These are phyloP conservation scores for Musca domestica DNA, from an alignment of 1,140 invertebrate genomes.

Conservation along the genomic window DNA sequence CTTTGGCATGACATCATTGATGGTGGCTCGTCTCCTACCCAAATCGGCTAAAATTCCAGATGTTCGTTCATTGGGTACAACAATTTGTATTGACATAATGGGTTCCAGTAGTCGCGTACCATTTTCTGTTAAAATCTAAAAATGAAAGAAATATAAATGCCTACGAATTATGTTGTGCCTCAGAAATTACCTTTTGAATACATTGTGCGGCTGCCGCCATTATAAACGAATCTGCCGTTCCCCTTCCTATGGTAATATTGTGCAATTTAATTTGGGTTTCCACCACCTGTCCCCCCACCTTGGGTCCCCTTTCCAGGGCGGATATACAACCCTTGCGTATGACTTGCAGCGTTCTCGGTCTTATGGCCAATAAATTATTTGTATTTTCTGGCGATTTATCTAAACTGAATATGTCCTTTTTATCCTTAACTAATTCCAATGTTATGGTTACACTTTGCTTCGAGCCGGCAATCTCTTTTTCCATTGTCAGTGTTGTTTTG, in stretches of 20 bases:
- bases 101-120: conserved; percentile 76
- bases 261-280: conserved; percentile 75
- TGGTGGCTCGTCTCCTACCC: conserved; percentile 64
- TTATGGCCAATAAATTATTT: conserved; percentile 63
- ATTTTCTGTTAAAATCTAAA: conserved; percentile 64
- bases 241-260: conserved; percentile 67
- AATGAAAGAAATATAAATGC: background rate
- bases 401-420: conserved; percentile 53
- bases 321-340: conserved; percentile 63
- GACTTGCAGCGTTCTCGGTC: conserved; percentile 61
- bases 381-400: conserved; percentile 66
- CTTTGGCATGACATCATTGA: conserved; percentile 62
- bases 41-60: conserved; percentile 74
- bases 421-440: conserved; percentile 58
- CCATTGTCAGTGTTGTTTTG: conserved; percentile 59
- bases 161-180: too few species aligned
- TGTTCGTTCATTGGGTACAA: conserved; percentile 65
- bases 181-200: conserved; percentile 64
- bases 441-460: conserved; percentile 61
- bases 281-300: conserved; percentile 70
- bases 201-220: conserved; percentile 76
- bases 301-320: conserved; percentile 69
- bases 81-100: conserved; percentile 81
- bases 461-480: conserved; percentile 66
- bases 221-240: conserved; percentile 76